Evolutionary conservation across 1,140 invertebrate genomes (phyloP).

Genomic region (Drosophila grimshawi): DNA sequence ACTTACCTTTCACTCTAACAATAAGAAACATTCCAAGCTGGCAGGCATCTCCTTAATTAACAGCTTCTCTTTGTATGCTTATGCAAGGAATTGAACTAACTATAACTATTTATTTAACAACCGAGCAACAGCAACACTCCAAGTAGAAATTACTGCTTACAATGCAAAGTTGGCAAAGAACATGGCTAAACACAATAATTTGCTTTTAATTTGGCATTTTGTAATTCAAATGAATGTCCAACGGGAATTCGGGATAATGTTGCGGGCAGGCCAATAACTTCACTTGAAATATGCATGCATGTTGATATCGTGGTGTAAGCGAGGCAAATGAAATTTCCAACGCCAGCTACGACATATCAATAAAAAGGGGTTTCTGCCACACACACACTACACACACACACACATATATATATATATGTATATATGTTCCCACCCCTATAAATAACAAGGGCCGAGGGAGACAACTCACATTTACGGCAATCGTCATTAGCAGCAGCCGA

Average conservation of each 20-base stretch:
- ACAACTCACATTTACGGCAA: slow-evolving; percentile 65
- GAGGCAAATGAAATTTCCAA: slow-evolving; percentile 66
- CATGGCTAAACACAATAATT: slow-evolving; percentile 72
- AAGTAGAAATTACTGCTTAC: slow-evolving; percentile 30
- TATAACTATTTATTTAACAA: slow-evolving; percentile 58
- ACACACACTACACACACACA: slow-evolving; percentile 18
- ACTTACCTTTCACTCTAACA: neutral
- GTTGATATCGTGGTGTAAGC: too few relatives aligned
- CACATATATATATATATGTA: neutral
- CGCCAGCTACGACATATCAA: slow-evolving; percentile 66
- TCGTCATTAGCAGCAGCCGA: slow-evolving; percentile 78
- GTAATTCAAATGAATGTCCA: slow-evolving; percentile 49
- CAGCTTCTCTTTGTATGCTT: slow-evolving; percentile 54
- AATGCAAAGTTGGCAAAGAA: slow-evolving; percentile 44
- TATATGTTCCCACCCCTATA: neutral
- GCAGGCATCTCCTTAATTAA: slow-evolving; percentile 68
- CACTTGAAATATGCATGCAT: slow-evolving; percentile 62
- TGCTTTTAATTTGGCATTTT: slow-evolving; percentile 78
- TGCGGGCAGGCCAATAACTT: slow-evolving; percentile 61
- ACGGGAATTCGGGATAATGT: slow-evolving; percentile 2
- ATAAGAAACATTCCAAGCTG: slow-evolving; percentile 51
- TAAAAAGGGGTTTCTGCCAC: slow-evolving; percentile 53
- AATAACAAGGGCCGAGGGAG: slow-evolving; percentile 18
- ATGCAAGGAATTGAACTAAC: slow-evolving; percentile 41
- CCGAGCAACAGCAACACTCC: slow-evolving; percentile 39